These are phyloP conservation scores for Leptinotarsa lineolata DNA, from an alignment of 1,140 invertebrate species.

Conservation along the genomic window DNA sequence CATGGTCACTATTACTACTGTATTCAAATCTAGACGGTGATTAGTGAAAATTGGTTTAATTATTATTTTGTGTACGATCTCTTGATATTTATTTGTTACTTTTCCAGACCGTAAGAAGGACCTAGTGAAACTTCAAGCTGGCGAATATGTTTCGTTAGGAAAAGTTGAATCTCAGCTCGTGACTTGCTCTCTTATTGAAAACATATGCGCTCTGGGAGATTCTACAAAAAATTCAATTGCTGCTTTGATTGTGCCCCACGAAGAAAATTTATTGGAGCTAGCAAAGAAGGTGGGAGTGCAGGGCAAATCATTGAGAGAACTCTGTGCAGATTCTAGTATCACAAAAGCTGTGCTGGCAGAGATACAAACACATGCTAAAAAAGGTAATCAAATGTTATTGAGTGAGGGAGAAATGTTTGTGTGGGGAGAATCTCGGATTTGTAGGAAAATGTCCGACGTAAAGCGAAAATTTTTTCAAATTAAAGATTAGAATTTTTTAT, in stretches of 20 bases:
- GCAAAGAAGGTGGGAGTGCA: constrained; percentile 66
- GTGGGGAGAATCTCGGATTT: no score
- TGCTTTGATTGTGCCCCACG: constrained; percentile 89
- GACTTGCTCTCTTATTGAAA: constrained; percentile 93
- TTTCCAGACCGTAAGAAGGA: constrained; percentile 94
- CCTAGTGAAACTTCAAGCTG: constrained; percentile 94
- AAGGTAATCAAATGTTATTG: constrained; percentile 77
- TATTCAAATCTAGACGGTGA: no score
- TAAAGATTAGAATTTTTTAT: no score
- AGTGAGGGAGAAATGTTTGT: no score
- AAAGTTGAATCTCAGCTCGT: constrained; percentile 91
- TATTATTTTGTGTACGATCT: no score
- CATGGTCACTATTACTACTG: neutral
- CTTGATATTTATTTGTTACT: no score
- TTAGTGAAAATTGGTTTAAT: no score
- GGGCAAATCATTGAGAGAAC: constrained; percentile 68
- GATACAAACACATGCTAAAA: constrained; percentile 78
- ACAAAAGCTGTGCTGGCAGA: constrained; percentile 80
- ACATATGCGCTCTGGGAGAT: constrained; percentile 93
- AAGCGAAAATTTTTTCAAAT: neutral
- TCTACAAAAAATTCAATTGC: constrained; percentile 83
- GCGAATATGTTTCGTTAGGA: constrained; percentile 94
- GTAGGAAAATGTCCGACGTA: no score
- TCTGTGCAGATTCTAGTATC: constrained; percentile 73
- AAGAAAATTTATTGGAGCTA: constrained; percentile 69